Base-by-base conservation (phyloP, 1,140 invertebrate genomes). In the Drosophila neocordata region DNA sequence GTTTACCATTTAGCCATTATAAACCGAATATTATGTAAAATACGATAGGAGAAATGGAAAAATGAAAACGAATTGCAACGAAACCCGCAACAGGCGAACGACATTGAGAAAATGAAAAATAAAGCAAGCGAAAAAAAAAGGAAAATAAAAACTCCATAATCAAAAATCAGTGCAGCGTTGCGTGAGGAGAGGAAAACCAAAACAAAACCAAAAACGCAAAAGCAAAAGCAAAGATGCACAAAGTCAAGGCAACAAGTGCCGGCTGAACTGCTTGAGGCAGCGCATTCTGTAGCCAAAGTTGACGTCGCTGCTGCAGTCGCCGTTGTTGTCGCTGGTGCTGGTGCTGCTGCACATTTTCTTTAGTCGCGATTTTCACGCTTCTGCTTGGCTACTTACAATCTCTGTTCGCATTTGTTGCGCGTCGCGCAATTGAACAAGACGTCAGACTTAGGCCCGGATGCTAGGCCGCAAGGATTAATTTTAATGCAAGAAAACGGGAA, bases 161-260 rank as follows among this genome's bases (percentile, higher is more conserved):
- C 70, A 60, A 66, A 78, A 65, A 65, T 70, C 71, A 69, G 60
- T 85, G 73, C 77, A 89, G 79, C 60, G 66, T 79, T 77, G 83
- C 73, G 76, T 89, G 74, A 65, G 20, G 18, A 48, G 24, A 65
- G 27, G 20, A 62, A 24, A 22, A 44, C 66, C 63, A 55, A 61
- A 77, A 38, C 64, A 44, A 56, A 59, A 64, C 53, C 62, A 48
- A 70, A 79, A 75, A n/a, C n/a, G n/a, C 62, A 12, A 13, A 11
- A 9, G 24, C 55, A 52, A 56, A 52, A 41, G 60, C 38, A 51
- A 64, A 67, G 34, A 31, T 24, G 24, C 27, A 53, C 63, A 87
- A 87, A 87, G 78, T 82, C 82, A 87, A 82, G 82, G 82, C 71
- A 84, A 79, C 65, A 65, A 37, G 56, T 77, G 63, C 61, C 18